Percentiles rank a stretch among this genome's conserved stretches.
These are phyloP conservation scores for Eueides isabella DNA, from an alignment of 1,140 invertebrate species.

Conservation along the genomic window DNA sequence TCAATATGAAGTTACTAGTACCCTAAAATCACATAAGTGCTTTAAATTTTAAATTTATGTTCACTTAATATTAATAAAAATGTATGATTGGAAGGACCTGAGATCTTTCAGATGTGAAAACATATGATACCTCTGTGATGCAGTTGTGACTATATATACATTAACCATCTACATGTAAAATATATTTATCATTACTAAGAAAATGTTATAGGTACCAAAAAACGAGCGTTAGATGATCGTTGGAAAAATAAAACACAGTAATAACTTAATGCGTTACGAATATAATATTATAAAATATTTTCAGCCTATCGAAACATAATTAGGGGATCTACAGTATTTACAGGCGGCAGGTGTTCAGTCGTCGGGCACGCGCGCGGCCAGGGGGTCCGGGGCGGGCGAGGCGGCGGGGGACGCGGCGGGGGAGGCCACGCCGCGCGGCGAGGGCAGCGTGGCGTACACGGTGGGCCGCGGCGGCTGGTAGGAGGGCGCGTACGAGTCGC, in stretches of 20 bases:
- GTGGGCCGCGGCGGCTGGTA: constrained; percentile 76
- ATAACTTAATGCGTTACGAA: constrained; percentile 49
- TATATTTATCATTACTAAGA: no score
- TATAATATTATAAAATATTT: constrained; percentile 81
- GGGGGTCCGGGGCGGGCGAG: constrained; percentile 61
- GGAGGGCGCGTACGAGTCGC: constrained; percentile 78
- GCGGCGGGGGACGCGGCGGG: constrained; percentile 65
- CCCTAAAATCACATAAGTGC: background rate
- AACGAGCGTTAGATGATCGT: no score
- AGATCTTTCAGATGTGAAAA: no score
- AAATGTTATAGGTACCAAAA: no score
- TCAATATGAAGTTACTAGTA: background rate
- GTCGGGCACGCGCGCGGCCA: constrained; percentile 62
- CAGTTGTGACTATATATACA: no score
- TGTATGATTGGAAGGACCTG: background rate
- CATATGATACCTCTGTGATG: no score
- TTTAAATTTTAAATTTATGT: background rate
- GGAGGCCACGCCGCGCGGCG: constrained; percentile 64
- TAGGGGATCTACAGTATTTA: constrained; percentile 74
- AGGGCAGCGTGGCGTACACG: constrained; percentile 77
- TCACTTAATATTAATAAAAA: background rate
- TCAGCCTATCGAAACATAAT: constrained; percentile 77
- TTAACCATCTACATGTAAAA: no score
- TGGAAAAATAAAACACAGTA: constrained; percentile 39
- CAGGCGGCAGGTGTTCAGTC: constrained; percentile 66